These are phyloP conservation scores for Prinia subflava DNA, from an alignment of 2,113 vertebrate species.

Conservation along the genomic window DNA sequence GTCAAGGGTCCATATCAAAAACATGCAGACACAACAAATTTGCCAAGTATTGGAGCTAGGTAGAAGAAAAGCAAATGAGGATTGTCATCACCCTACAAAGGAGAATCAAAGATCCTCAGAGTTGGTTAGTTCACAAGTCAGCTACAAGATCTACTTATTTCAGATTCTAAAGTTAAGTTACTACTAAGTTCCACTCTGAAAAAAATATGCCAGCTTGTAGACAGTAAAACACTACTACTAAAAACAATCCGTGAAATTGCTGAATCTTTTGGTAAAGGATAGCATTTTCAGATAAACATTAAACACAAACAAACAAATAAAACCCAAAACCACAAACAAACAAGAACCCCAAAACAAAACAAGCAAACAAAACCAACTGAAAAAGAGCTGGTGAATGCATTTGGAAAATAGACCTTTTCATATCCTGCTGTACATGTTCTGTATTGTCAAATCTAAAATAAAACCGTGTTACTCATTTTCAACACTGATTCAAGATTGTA, in stretches of 20 bases:
- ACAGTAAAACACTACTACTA: not conserved
- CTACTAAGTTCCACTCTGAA: not conserved
- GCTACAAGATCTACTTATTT: not conserved
- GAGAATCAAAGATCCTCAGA: not conserved
- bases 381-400: rapidly evolving
- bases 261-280: not conserved
- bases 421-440: not conserved
- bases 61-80: not conserved
- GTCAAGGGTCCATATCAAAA: not conserved
- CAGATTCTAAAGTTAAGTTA: not conserved
- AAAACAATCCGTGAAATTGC: not conserved
- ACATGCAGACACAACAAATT: not conserved
- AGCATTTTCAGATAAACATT: not conserved
- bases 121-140: not conserved
- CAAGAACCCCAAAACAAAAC: not conserved
- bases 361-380: not conserved
- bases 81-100: not conserved
- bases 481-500: not conserved
- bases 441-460: not conserved
- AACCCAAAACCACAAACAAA: not conserved
- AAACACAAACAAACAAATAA: not conserved
- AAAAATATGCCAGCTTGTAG: not conserved
- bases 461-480: not conserved
- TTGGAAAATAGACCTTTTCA: not conserved
- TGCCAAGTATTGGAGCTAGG: not conserved